Percentiles rank a stretch among this genome's conserved stretches.
phyloP scores from a whole-genome alignment of 1,140 invertebrate genomes.

The Diprion similis region DNA sequence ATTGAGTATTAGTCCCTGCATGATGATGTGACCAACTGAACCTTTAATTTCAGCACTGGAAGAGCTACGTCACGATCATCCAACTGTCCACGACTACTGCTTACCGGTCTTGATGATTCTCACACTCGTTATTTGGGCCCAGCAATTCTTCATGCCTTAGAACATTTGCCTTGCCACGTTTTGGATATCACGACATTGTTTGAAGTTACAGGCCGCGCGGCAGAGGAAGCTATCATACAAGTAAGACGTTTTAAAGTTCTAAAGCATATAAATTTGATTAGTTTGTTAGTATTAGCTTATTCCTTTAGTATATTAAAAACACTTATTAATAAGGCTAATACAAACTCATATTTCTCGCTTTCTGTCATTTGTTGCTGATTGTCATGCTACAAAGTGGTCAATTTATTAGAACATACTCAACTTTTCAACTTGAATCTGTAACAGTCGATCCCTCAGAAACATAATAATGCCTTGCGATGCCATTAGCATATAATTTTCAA shows the following conservation, averaged over 20 bases:
- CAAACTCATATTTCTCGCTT: background rate
- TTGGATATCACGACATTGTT: conserved; percentile 55
- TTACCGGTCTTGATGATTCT: conserved; percentile 58
- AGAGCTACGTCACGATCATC: conserved; percentile 41
- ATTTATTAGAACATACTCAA: no score
- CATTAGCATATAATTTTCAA: no score
- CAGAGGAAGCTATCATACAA: conserved; percentile 72
- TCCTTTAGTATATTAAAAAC: conserved; percentile 14
- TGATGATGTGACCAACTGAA: background rate
- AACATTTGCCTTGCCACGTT: conserved; percentile 55
- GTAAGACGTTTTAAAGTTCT: conserved; percentile 45
- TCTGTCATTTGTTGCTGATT: no score
- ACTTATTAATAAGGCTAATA: conserved; percentile 14
- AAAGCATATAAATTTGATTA: background rate
- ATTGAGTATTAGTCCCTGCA: background rate
- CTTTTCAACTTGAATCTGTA: no score
- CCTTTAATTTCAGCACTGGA: conserved; percentile 32
- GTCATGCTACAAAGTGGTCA: no score
- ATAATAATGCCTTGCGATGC: no score
- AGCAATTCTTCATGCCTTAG: conserved; percentile 53
- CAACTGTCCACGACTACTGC: conserved; percentile 51
- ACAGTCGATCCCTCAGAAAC: no score
- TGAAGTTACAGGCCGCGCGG: conserved; percentile 63
- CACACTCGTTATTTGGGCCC: conserved; percentile 57
- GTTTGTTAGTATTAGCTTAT: conserved; percentile 12